Percentiles rank a stretch among this genome's conserved stretches.
Evolutionary conservation across 1,140 invertebrate species (phyloP).

Genomic region (Calliphora vicina): DNA sequence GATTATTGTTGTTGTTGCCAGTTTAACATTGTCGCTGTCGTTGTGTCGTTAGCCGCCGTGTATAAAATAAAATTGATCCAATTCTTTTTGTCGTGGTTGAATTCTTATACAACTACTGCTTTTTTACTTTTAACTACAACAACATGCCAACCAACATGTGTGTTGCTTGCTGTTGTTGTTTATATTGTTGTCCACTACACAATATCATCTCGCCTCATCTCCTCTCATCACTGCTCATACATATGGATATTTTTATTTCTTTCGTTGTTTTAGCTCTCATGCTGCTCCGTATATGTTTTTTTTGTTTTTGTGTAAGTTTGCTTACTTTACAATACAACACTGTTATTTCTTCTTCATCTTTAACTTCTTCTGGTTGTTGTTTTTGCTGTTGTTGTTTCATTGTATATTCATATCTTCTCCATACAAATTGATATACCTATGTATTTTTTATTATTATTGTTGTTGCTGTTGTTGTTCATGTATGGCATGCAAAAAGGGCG

Average conservation of each 20-base stretch:
- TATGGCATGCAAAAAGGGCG: conserved; percentile 8
- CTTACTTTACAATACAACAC: too few relatives aligned
- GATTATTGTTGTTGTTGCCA: background rate
- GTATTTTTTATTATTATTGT: background rate
- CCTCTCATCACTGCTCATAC: too few relatives aligned
- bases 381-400: background rate
- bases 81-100: conserved; percentile 16
- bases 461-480: background rate
- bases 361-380: background rate
- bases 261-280: background rate
- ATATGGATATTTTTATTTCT: background rate
- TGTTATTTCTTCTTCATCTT: background rate
- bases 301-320: too few relatives aligned
- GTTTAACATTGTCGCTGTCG: background rate
- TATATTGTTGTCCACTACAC: background rate
- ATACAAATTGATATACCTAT: background rate
- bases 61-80: conserved; percentile 18
- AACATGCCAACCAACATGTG: background rate
- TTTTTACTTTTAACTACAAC: background rate
- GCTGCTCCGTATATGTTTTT: background rate
- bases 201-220: background rate
- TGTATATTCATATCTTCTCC: background rate
- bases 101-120: background rate
- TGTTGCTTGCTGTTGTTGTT: background rate
- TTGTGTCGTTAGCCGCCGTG: background rate